A percentile compares a stretch with the other conserved stretches of the same genome.
Evolutionary conservation across 2,113 vertebrate genomes (phyloP).

Genomic region (Lampris megalopsis): DNA sequence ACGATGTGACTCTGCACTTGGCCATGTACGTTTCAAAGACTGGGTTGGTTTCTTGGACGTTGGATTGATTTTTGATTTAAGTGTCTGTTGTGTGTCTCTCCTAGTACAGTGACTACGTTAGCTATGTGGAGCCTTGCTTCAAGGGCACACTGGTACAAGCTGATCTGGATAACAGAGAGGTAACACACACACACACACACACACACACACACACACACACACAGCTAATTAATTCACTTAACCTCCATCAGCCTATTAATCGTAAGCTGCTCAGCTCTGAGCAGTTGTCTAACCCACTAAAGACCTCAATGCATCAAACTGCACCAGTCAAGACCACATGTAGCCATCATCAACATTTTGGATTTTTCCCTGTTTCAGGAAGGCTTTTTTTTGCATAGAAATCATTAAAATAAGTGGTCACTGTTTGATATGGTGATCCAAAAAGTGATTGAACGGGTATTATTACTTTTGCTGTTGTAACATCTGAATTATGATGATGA

Average conservation of each 20-base stretch:
- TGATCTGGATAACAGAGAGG: slow-evolving; percentile 95
- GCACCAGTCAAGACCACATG: slow-evolving; percentile 10
- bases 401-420: too few species aligned
- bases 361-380: not conserved
- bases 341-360: not conserved
- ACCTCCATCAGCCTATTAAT: slow-evolving; percentile 40
- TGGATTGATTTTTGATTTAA: not conserved
- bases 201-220: slow-evolving; percentile 7
- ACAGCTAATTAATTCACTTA: slow-evolving; percentile 57
- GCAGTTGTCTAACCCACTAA: slow-evolving; percentile 33
- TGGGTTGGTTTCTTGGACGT: not conserved
- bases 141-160: slow-evolving; percentile 94
- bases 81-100: slow-evolving; percentile 34
- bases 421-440: too few species aligned
- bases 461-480: too few species aligned
- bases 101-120: slow-evolving; percentile 94
- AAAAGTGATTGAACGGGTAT: too few species aligned
- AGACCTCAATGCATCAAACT: slow-evolving; percentile 16
- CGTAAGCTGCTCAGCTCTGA: not conserved
- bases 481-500: too few species aligned
- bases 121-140: slow-evolving; percentile 96
- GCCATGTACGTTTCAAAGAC: not conserved
- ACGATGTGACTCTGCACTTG: too few species aligned
- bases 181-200: slow-evolving; percentile 64
- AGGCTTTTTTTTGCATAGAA: too few species aligned